Base-by-base conservation (phyloP, 2,888 invertebrate genomes). In the Tetragonisca angustula region DNA sequence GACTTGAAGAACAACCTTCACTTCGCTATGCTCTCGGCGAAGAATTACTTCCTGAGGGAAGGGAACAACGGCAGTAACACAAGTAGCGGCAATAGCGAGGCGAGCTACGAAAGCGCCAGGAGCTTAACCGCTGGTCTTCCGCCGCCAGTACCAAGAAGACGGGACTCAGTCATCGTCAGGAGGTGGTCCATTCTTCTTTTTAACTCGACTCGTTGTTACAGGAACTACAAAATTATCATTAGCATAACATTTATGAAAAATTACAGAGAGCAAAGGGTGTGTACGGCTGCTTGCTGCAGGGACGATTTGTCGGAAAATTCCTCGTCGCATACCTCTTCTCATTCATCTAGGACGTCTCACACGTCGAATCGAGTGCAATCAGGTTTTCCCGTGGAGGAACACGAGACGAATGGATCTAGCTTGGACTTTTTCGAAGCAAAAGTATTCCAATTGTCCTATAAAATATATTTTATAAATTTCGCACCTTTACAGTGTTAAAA, bases 1-100 rank as follows among this genome's bases (percentile, higher is more conserved):
- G 96, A 97, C 90, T 95, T 95, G 59, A 95, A 95, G 89, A 96
- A 93, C 90, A 94, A 94, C 87, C 91, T 94, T 64, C 94, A 94
- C 89, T 94, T 94, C 84, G 94, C 94, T 11, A 94, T 94, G 94
- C 93, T 94, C 79, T 92, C 94, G 62, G 92, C 93, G 67, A 93
- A 94, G 87, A 94, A 93, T 86, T 94, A 94, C 83, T 91, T 92
- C 81, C 85, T 92, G 11, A 90, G 92, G 62, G 92, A 92, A 79
- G 92, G 92, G 65, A 88, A 81, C 69, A 88, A 87, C n/a, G 91
- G 93, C 77, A 92, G 92, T 85, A 93, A 93, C 78, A 93, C 92
- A 82, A 94, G 94, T 89, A 94, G 94, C 84, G 92, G 92, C 15
- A 93, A 92, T 85, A 94, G 94, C 88, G 94, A 94, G 82, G 92